Conservation (phyloP, 2,113 vertebrate genomes). For the Colaptes auratus region DNA sequence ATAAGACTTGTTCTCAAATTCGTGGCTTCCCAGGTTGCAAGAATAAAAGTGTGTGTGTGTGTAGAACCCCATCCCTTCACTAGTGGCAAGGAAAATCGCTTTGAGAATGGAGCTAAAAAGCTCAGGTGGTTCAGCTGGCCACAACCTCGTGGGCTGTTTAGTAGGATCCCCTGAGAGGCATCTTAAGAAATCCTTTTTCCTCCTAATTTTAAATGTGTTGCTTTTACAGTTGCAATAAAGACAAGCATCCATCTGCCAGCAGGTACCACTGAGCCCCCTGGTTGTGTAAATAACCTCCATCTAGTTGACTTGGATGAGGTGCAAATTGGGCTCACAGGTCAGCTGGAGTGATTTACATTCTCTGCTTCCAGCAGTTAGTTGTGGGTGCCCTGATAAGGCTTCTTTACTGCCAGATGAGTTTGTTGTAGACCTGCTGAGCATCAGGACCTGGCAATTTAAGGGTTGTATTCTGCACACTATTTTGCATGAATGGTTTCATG, state of each 20-base stretch:
- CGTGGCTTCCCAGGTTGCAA: not conserved
- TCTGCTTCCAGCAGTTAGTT: constrained; percentile 73
- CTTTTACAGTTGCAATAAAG: not conserved
- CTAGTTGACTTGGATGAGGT: constrained; percentile 85
- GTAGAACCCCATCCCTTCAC: not conserved
- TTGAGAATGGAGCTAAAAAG: not conserved
- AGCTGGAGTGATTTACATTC: constrained; percentile 79
- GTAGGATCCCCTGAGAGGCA: not conserved
- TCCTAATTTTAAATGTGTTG: not conserved
- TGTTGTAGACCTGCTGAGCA: constrained; percentile 27
- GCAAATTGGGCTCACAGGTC: constrained; percentile 80
- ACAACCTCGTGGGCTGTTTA: not conserved
- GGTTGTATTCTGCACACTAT: not conserved
- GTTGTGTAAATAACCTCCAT: constrained; percentile 82
- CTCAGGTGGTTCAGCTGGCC: not conserved
- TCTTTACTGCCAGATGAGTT: constrained; percentile 61
- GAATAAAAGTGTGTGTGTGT: not conserved
- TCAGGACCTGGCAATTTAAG: not conserved
- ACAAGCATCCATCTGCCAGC: constrained; percentile 35
- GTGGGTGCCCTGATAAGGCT: constrained; percentile 62
- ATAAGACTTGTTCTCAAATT: not conserved
- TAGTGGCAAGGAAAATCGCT: not conserved
- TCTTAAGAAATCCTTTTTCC: not conserved
- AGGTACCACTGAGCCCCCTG: constrained; percentile 78
- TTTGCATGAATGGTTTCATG: not conserved